Conservation (phyloP, 1,140 invertebrate species). For the Drosophila azteca region DNA sequence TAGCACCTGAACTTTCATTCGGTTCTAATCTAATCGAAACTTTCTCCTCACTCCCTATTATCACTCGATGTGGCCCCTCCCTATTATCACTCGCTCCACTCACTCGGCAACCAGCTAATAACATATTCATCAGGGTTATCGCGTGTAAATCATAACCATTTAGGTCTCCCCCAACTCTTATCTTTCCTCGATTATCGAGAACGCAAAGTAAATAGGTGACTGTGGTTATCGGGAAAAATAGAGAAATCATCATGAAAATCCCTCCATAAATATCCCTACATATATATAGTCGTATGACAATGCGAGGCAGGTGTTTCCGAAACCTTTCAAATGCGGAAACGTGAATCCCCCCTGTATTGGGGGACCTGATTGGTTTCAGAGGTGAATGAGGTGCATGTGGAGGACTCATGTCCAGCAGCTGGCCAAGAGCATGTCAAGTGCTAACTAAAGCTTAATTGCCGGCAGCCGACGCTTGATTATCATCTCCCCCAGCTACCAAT, state of each 20-base stretch:
- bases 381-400: slow-evolving; percentile 6
- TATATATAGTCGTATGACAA: too few relatives aligned
- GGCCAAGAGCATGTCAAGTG: slow-evolving; percentile 20
- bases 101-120: slow-evolving; percentile 22
- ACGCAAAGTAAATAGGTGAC: slow-evolving; percentile 9
- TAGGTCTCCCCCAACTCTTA: slow-evolving; percentile 10
- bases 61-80: slow-evolving; percentile 6
- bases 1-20: too few relatives aligned
- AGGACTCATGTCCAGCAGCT: slow-evolving; percentile 16
- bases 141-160: slow-evolving; percentile 44
- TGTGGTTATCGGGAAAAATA: not conserved
- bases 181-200: not conserved
- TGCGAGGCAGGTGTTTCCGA: too few relatives aligned
- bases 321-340: too few relatives aligned
- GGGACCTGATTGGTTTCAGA: too few relatives aligned
- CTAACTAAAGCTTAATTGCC: slow-evolving; percentile 53
- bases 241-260: too few relatives aligned
- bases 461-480: slow-evolving; percentile 49
- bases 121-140: slow-evolving; percentile 35
- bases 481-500: slow-evolving; percentile 12
- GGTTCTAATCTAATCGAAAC: too few relatives aligned
- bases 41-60: not conserved
- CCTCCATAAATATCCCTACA: too few relatives aligned
- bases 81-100: slow-evolving; percentile 5
- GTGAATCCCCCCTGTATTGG: too few relatives aligned